Evolutionary conservation across 2,888 invertebrate species (phyloP), one percentile per base, ranked within the genome.

Genomic region (Thymelicus acteon): DNA sequence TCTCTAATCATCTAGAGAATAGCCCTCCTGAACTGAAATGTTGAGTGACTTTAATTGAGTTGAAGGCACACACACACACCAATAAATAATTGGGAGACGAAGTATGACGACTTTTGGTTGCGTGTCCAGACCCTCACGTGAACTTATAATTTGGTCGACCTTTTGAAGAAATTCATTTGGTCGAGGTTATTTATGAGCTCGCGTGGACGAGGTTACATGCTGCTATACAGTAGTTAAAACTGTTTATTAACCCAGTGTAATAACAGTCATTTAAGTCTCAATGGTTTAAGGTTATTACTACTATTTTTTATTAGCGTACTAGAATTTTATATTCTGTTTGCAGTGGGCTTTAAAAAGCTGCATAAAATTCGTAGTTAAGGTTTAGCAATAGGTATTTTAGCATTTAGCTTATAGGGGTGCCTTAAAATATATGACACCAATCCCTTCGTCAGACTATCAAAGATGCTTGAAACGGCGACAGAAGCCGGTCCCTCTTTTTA

Each of bases 151-250:
- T 91, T 90, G 87, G 87, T 88, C 87, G 90, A 88, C 91, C 90
- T 92, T 92, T 93, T 92, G 88, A 89, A 89, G 91, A 91, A 91
- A 90, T 92, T 92, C 88, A 89, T 92, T 91, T 88, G 82, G 80
- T 84, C 81, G 78, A 77, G 82, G 84, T 89, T 80, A 85, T 84
- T 84, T 82, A 84, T 80, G 79, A 79, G 83, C 80, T 89, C 84
- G 90, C 88, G 89, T 89, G 88, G 87, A 80, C 77, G 78, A 76
- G 72, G 74, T 77, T 80, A 80, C 80, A 79, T 78, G 76, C 75
- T 76, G 75, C 81, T 79, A 83, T 83, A 81, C 83, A 84, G 81
- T 78, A 78, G 79, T 85, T 87, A 83, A 85, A 86, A 83, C 84
- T 84, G 83, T 89, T 86, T 87, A 82, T 69, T 69, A 69, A 69